phyloP scores from a whole-genome alignment of 2,113 vertebrate genomes.

The Mungos mungo region DNA sequence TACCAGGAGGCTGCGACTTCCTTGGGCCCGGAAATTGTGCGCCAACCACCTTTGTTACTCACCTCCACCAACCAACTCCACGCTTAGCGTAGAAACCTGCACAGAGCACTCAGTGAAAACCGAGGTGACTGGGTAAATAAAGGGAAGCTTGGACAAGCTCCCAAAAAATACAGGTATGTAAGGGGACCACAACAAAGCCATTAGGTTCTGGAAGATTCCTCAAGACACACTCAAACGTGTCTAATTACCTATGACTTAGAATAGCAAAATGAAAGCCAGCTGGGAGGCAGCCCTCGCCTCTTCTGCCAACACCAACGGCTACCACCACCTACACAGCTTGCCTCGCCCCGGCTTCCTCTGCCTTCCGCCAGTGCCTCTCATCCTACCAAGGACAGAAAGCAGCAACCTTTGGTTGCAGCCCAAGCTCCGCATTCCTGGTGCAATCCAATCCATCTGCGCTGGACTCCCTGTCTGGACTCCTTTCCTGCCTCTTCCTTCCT shows the following conservation, averaged over 20 bases:
- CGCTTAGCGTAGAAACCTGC: not conserved
- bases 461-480: not conserved
- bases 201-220: not conserved
- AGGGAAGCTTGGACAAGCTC: not conserved
- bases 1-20: not conserved
- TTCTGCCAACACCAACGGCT: slow-evolving; percentile 21
- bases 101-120: not conserved
- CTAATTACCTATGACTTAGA: slow-evolving; percentile 27
- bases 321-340: not conserved
- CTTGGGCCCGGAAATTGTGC: not conserved
- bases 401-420: not conserved
- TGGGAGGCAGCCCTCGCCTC: not conserved
- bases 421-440: not conserved
- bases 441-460: not conserved
- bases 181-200: not conserved
- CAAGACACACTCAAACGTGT: not conserved
- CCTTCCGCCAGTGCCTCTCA: not conserved
- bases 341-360: not conserved
- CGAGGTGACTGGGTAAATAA: not conserved
- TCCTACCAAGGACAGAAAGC: not conserved
- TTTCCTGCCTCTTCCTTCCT: not conserved
- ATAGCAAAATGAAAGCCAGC: not conserved
- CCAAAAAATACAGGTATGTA: not conserved
- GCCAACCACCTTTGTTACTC: not conserved
- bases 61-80: not conserved